Evolutionary conservation across 2,888 invertebrate species (phyloP).

Genomic region (Lasioglossum marginatum): DNA sequence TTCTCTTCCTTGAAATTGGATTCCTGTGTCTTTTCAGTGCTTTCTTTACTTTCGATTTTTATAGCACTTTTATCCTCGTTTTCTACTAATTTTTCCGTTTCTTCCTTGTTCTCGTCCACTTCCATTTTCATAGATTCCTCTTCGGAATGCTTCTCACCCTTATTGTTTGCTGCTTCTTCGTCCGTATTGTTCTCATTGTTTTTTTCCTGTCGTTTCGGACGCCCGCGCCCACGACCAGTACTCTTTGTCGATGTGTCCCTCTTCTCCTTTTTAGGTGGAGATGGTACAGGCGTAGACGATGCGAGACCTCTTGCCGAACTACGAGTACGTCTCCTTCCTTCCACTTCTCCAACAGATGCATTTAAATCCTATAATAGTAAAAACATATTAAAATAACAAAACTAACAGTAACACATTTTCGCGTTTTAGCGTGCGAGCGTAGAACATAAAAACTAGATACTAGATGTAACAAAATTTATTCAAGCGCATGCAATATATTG

Average conservation of each 20-base stretch:
- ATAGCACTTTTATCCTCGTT: constrained; percentile 72
- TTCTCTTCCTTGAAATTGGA: constrained; percentile 81
- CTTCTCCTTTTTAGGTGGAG: constrained; percentile 86
- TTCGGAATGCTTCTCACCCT: constrained; percentile 79
- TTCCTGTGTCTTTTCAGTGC: constrained; percentile 70
- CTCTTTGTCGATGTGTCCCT: constrained; percentile 81
- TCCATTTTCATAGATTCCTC: constrained; percentile 81
- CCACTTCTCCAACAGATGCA: constrained; percentile 84
- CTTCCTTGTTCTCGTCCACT: constrained; percentile 77
- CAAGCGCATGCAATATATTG: background rate
- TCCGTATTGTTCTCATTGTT: constrained; percentile 80
- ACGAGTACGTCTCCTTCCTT: constrained; percentile 86
- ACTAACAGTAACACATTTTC: too few species aligned
- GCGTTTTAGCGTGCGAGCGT: too few species aligned
- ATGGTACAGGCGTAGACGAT: constrained; percentile 85
- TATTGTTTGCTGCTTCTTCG: constrained; percentile 79
- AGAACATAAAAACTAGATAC: too few species aligned
- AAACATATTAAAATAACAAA: background rate
- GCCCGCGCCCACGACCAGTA: constrained; percentile 82
- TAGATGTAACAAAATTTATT: background rate
- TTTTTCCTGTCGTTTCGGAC: constrained; percentile 82
- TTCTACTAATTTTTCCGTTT: constrained; percentile 73
- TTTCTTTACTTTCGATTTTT: constrained; percentile 75
- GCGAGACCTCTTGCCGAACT: constrained; percentile 86
- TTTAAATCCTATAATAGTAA: constrained; percentile 83